A percentile compares a stretch with the other conserved stretches of the same genome.
Evolutionary conservation across 2,888 invertebrate species (phyloP).

Genomic region (Sarcophaga rosellei): DNA sequence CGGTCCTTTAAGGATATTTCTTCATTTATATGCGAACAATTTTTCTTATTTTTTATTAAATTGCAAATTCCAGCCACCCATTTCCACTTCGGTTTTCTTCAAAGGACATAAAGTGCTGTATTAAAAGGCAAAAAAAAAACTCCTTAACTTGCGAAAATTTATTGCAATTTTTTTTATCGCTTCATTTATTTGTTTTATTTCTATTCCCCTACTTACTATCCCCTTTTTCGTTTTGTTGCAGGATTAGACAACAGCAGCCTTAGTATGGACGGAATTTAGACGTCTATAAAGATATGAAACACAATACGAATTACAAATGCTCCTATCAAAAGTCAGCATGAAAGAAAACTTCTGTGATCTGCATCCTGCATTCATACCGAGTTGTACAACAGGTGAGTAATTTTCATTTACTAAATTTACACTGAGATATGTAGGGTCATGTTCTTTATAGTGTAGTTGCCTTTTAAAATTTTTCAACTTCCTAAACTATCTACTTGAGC

Average conservation of each 20-base stretch:
- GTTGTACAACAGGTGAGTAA: too few relatives aligned
- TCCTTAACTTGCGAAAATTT: constrained; percentile 70
- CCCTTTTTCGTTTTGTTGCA: constrained; percentile 56
- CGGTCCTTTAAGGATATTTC: constrained; percentile 38
- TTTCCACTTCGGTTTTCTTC: constrained; percentile 49
- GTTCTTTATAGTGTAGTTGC: too few relatives aligned
- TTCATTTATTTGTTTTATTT: constrained; percentile 56
- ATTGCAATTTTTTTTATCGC: constrained; percentile 70
- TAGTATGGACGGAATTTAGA: constrained; percentile 42
- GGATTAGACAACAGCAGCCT: constrained; percentile 71
- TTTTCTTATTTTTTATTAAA: constrained; percentile 75
- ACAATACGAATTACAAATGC: neutral
- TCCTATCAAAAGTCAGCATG: neutral
- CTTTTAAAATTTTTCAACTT: too few relatives aligned
- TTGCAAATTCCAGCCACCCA: constrained; percentile 71
- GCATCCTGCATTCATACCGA: too few relatives aligned
- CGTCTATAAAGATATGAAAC: neutral
- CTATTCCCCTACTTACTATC: constrained; percentile 1
- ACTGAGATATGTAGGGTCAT: too few relatives aligned
- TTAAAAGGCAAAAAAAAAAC: constrained; percentile 17
- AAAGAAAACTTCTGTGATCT: too few relatives aligned
- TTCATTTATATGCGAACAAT: constrained; percentile 62
- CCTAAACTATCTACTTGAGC: too few relatives aligned
- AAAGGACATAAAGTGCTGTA: constrained; percentile 24
- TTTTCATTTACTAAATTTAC: too few relatives aligned